A percentile compares a stretch with the other conserved stretches of the same genome.
Conservation (phyloP, 2,797 vertebrate species). For the Phrynocephalus vlangalii region DNA sequence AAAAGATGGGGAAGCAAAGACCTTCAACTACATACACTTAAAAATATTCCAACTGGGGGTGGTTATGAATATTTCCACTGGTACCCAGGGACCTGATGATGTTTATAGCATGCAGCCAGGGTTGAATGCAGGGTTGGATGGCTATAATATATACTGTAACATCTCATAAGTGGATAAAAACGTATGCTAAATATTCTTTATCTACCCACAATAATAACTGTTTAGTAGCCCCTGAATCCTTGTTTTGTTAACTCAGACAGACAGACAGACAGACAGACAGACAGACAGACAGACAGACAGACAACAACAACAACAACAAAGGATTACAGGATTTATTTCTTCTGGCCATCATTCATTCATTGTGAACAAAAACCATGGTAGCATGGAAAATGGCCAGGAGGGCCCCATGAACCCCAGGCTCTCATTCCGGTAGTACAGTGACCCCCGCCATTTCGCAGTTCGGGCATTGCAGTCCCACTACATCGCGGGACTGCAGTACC, state of each 20-base stretch:
- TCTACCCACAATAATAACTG: constrained; percentile 1
- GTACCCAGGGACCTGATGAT: neutral
- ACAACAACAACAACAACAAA: too few relatives aligned
- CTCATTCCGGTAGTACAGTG: too few relatives aligned
- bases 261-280: neutral
- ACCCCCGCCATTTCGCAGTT: too few relatives aligned
- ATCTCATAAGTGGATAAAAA: accelerated
- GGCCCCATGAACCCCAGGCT: too few relatives aligned
- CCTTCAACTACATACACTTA: neutral
- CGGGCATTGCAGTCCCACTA: too few relatives aligned
- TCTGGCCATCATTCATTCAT: too few relatives aligned
- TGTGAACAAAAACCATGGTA: too few relatives aligned
- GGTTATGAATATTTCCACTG: neutral
- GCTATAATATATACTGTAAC: accelerated
- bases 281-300: too few relatives aligned
- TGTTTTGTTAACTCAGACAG: neutral
- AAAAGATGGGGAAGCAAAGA: neutral
- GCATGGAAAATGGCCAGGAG: too few relatives aligned
- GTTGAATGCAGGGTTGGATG: neutral
- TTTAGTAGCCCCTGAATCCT: too few relatives aligned
- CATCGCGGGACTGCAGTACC: too few relatives aligned
- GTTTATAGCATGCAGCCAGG: neutral
- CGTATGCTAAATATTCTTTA: neutral
- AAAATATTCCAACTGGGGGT: neutral
- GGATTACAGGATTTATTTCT: too few relatives aligned